phyloP scores from a whole-genome alignment of 2,113 vertebrate species.

The Hemibagrus wyckioides region DNA sequence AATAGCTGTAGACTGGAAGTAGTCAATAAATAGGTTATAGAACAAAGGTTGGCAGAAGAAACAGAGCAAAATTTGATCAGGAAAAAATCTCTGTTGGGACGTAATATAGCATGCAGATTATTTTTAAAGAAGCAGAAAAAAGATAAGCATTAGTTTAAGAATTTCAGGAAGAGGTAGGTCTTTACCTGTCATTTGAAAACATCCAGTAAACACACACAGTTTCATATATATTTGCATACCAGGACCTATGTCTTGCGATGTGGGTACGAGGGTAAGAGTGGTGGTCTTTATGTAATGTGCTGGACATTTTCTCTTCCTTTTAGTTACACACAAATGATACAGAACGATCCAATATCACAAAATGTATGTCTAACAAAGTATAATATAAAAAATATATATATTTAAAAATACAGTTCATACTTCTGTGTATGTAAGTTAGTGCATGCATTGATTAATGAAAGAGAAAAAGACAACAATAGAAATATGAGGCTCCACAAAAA shows the following conservation, averaged over 20 bases:
- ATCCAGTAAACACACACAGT: background rate
- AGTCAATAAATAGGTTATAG: background rate
- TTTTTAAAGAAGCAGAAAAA: background rate
- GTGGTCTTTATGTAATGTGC: background rate
- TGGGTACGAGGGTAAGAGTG: background rate
- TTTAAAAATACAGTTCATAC: background rate
- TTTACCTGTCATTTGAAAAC: too few relatives aligned
- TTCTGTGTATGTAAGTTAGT: background rate
- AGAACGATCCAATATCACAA: background rate
- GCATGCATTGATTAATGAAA: background rate
- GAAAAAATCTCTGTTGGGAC: background rate
- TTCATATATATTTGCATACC: background rate
- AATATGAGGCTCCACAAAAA: background rate
- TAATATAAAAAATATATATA: background rate
- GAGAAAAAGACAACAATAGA: background rate
- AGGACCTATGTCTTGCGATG: background rate
- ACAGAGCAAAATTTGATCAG: background rate
- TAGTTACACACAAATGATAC: background rate
- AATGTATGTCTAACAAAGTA: background rate
- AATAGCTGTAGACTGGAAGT: background rate
- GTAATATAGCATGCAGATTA: too few relatives aligned
- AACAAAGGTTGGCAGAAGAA: background rate
- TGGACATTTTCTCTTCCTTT: background rate
- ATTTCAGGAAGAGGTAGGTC: background rate
- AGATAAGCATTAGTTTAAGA: background rate